Base-by-base conservation (phyloP, 1,140 invertebrate genomes). In the Nasonia longicornis region DNA sequence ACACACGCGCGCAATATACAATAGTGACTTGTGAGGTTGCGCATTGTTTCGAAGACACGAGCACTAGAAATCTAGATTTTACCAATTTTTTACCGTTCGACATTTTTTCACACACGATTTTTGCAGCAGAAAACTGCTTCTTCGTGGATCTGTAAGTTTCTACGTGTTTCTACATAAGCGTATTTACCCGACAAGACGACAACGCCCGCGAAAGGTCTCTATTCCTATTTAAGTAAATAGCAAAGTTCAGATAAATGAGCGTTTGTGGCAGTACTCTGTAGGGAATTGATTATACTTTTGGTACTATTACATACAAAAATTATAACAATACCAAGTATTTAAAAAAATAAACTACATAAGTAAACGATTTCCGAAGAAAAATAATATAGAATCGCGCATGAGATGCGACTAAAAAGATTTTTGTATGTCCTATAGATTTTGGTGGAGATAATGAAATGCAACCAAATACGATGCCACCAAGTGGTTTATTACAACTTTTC, bases 371-470 rank as follows among this genome's bases (percentile, higher is more conserved):
- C 29, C 58, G 69, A 82, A 67, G 52, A 78, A 64, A 69, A 73
- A 74, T 45, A 77, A 80, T 69, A 83, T 2, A 84, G 82, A 35
- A 82, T 52, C 72, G 26, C 85, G 87, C 87, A 87, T 88, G 64
- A 85, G 83, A 87, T 87, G 85, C 86, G 86, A 82, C 11, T 82
- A 85, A 86, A 84, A 85, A 79, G 77, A 74, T 77, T 86, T 86
- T 87, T 87, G 26, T 88, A 89, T 84, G 66, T 82, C 77, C 16
- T 82, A 35, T 35, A 52, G 74, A 76, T 76, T 76, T 70, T 58
- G n/a, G 66, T 14, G 70, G 20, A 22, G 10, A 20, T 69, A 10
- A 69, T 31, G 10, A 80, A 2, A 70, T 22, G 16, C 58, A 72
- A 66, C 74, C 38, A 3, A 72, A 64, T 58, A 31, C 64, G 42